Evolutionary conservation across 2,888 invertebrate species (phyloP).

Genomic region (Tenthredo notha): DNA sequence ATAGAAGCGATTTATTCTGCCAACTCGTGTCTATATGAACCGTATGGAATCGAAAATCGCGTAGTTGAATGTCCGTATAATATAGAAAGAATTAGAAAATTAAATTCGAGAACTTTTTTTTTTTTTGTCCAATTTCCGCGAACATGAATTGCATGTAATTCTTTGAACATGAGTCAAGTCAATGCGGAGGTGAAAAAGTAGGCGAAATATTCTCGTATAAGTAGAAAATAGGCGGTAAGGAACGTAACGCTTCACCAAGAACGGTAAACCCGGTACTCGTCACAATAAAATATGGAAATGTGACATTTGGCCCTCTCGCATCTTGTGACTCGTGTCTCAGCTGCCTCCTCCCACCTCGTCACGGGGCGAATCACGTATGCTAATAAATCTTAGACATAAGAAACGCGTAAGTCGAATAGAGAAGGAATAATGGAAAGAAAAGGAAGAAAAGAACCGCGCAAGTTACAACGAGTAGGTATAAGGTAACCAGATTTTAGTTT

Average conservation of each 20-base stretch:
- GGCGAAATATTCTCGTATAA: constrained; percentile 14
- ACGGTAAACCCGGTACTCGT: constrained; percentile 53
- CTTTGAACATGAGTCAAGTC: background rate
- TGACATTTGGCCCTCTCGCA: constrained; percentile 53
- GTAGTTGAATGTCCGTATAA: background rate
- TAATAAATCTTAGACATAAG: constrained; percentile 44
- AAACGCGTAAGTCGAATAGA: constrained; percentile 33
- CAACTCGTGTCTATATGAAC: background rate
- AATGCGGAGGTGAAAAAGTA: background rate
- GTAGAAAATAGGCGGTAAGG: constrained; percentile 44
- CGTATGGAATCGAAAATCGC: background rate
- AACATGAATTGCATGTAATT: background rate
- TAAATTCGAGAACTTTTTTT: background rate
- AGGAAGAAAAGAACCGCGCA: background rate
- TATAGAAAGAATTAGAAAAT: background rate
- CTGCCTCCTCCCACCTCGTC: constrained; percentile 51
- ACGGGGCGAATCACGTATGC: constrained; percentile 52
- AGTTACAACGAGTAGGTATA: background rate
- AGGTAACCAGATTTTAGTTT: constrained; percentile 20
- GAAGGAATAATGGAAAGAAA: constrained; percentile 4
- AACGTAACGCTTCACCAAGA: constrained; percentile 17
- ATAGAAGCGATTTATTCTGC: background rate
- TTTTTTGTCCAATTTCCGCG: background rate
- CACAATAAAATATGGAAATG: constrained; percentile 55
- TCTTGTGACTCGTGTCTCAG: constrained; percentile 36